Conservation (phyloP, 2,888 invertebrate genomes). For the Spisula solida region DNA sequence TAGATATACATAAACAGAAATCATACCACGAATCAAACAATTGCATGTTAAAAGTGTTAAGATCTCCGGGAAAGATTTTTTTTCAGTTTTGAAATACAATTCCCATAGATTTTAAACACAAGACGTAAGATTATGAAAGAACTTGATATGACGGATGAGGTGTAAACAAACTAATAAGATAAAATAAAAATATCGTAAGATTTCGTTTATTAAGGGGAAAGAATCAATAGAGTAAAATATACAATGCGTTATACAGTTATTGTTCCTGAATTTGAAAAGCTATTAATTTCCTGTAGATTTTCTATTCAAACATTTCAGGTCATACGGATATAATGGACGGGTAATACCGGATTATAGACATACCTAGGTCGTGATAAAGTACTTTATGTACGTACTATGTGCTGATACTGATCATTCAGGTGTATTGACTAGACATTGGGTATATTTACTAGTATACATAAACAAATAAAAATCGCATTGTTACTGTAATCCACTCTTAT, state of each 20-base stretch:
- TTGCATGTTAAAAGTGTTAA: no score
- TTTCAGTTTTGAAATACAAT: no score
- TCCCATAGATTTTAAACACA: no score
- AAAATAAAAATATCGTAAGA: no score
- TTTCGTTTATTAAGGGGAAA: no score
- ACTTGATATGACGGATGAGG: no score
- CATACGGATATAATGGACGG: constrained; percentile 3
- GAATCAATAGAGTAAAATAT: neutral
- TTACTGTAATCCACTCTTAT: neutral
- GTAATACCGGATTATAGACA: constrained; percentile 13
- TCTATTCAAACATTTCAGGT: neutral
- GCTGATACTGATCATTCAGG: neutral
- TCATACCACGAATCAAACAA: no score
- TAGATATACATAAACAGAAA: no score
- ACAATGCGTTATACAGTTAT: neutral
- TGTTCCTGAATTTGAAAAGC: neutral
- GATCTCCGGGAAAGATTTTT: no score
- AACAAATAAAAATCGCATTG: neutral
- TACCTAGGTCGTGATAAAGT: constrained; percentile 1
- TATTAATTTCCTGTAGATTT: neutral
- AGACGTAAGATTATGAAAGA: no score
- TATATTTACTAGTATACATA: neutral
- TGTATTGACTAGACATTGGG: neutral
- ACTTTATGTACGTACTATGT: neutral
- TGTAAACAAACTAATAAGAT: no score